These are phyloP conservation scores for Tyrannus savana DNA, from an alignment of 2,113 vertebrate genomes.

Conservation along the genomic window DNA sequence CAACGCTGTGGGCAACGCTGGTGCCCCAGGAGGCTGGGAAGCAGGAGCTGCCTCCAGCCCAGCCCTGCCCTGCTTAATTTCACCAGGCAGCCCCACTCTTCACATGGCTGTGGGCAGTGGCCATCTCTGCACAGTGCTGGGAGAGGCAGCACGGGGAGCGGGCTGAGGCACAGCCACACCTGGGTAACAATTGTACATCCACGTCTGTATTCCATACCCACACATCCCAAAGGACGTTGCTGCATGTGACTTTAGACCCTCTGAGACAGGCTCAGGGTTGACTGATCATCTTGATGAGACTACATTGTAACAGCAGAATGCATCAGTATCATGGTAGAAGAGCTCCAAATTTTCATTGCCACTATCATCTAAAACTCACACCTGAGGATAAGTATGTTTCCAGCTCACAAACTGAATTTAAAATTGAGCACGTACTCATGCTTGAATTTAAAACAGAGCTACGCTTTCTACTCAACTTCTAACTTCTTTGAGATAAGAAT, in stretches of 20 bases:
- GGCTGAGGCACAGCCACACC: neutral
- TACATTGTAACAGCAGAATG: neutral
- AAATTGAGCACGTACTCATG: too few species aligned
- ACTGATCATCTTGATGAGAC: neutral
- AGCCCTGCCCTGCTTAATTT: neutral
- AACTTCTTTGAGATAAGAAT: neutral
- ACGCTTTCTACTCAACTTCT: neutral
- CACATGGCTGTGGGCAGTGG: fast-evolving
- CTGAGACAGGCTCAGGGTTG: neutral
- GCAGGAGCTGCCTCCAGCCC: neutral
- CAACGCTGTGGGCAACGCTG: fast-evolving
- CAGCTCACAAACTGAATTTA: neutral
- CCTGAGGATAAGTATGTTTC: neutral
- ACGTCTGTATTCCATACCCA: neutral
- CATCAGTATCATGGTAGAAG: neutral
- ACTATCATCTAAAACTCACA: neutral
- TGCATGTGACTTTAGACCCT: neutral
- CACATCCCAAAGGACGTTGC: neutral
- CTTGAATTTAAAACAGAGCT: neutral
- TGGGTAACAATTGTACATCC: neutral
- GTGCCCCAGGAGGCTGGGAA: neutral
- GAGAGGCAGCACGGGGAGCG: neutral
- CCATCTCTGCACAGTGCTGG: neutral
- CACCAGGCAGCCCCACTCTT: neutral
- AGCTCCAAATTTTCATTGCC: neutral